phyloP scores from a whole-genome alignment of 2,797 vertebrate species.

The Poecilia gillii region DNA sequence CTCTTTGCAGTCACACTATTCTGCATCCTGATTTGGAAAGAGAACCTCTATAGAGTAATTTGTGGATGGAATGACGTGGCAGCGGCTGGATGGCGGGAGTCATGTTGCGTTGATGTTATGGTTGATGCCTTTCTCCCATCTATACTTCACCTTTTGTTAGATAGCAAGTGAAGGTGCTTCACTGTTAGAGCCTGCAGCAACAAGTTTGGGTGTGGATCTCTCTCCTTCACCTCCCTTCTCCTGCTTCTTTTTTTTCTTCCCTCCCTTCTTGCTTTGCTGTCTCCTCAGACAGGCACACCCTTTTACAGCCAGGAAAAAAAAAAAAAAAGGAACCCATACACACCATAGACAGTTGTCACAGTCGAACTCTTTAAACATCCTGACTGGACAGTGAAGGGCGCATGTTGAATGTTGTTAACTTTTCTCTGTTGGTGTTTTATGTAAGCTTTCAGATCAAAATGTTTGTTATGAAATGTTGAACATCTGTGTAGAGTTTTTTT shows the following conservation, averaged over 20 bases:
- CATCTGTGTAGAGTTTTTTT: background rate
- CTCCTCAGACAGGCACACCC: slow-evolving; percentile 74
- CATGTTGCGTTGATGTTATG: background rate
- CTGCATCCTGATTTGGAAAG: background rate
- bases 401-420: slow-evolving; percentile 5
- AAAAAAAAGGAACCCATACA: slow-evolving; percentile 11
- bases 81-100: background rate
- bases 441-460: slow-evolving; percentile 6
- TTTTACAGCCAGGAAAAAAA: slow-evolving; percentile 34
- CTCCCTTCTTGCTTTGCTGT: slow-evolving; percentile 62
- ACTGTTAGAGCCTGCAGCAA: slow-evolving; percentile 44
- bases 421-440: background rate
- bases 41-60: background rate
- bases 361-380: slow-evolving; percentile 8
- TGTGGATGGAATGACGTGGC: background rate
- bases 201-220: slow-evolving; percentile 76
- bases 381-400: background rate
- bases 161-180: slow-evolving; percentile 52
- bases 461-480: slow-evolving; percentile 14
- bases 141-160: slow-evolving; percentile 2
- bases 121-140: slow-evolving; percentile 19
- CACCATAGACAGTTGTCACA: slow-evolving; percentile 15
- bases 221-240: slow-evolving; percentile 57
- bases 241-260: slow-evolving; percentile 49
- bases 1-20: slow-evolving; percentile 3